These are phyloP conservation scores for Sebastes cheni DNA, from an alignment of 2,797 vertebrate species.

Conservation along the genomic window DNA sequence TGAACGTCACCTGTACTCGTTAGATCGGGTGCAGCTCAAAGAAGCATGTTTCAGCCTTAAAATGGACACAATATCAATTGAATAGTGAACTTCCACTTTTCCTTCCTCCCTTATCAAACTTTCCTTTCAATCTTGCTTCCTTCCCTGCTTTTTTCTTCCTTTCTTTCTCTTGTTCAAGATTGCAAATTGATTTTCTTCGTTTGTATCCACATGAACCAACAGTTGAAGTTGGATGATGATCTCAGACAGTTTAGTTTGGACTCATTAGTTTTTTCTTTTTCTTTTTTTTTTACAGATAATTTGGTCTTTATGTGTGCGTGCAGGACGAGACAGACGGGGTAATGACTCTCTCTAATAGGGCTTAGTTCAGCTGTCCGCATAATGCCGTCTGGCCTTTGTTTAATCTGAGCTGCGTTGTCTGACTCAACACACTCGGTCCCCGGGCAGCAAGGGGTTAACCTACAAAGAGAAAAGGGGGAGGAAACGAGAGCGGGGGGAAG, in stretches of 20 bases:
- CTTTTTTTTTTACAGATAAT: not conserved
- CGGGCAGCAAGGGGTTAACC: slow-evolving; percentile 52
- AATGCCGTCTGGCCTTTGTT: slow-evolving; percentile 59
- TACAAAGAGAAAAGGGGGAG: slow-evolving; percentile 19
- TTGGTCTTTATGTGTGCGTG: slow-evolving; percentile 15
- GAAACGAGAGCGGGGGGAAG: not conserved
- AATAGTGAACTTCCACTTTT: not conserved
- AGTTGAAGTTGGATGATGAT: not conserved
- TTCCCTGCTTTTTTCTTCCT: not conserved
- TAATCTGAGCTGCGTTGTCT: slow-evolving; percentile 45
- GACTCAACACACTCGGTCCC: slow-evolving; percentile 7
- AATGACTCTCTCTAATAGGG: slow-evolving; percentile 61
- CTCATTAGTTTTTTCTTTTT: not conserved
- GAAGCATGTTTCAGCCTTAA: not conserved
- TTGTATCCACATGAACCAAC: not conserved
- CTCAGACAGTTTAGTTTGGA: not conserved
- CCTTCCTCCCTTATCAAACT: not conserved
- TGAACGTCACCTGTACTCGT: not conserved
- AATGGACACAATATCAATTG: not conserved
- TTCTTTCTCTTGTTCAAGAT: not conserved
- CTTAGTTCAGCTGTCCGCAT: slow-evolving; percentile 61
- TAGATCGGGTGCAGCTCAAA: not conserved
- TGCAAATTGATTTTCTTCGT: not conserved
- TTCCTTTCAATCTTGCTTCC: not conserved
- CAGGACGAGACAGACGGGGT: slow-evolving; percentile 41